Base-by-base conservation (phyloP, 2,113 vertebrate species). In the Triplophysa siluroides region DNA sequence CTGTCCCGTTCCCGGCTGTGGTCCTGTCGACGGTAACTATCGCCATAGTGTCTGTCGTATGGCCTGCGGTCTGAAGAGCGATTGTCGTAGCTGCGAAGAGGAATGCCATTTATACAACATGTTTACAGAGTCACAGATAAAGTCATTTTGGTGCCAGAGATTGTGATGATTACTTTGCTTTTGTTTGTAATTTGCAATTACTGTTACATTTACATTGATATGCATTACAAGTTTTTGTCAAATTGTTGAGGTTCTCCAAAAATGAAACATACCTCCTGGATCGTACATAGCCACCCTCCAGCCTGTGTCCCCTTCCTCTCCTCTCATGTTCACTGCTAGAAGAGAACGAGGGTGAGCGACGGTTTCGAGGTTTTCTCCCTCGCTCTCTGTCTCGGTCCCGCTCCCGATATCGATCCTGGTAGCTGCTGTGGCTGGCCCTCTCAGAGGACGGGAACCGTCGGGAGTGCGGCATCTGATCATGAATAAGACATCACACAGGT, bases 391-490 rank as follows among this genome's bases (percentile, higher is more conserved):
- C 96, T 74, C 96, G 85, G 89, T 96, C 96, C 63, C 94, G 90
- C 75, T 97, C 95, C 38, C 94, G 90, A 91, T 95, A 97, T 9
- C 95, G 94, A 66, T 98, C 96, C 0, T 94, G 95, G 74, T 93
- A 97, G 90, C 97, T 99, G 82, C 92, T 93, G n/a, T 94, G 92
- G 90, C 97, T 99, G 88, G 95, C 96, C 90, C 95, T 92, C 86
- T 98, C 96, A 1, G 96, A 98, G 64, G 97, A 97, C 72, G 92
- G 93, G 91, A 95, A 97, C 85, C 97, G 93, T 89, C 96, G 90
- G 18, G 94, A 95, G 91, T 96, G 95, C 89, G 97, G 97, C 97
- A 99, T 99, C 97, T 97, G 33, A 16, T 43, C 13, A 19, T n/a
- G 19, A 58, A 58, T 21, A 21, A 58, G n/a, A 21, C 9, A 58